Evolutionary conservation across 2,113 vertebrate species (phyloP).

Genomic region (Axis porcinus): DNA sequence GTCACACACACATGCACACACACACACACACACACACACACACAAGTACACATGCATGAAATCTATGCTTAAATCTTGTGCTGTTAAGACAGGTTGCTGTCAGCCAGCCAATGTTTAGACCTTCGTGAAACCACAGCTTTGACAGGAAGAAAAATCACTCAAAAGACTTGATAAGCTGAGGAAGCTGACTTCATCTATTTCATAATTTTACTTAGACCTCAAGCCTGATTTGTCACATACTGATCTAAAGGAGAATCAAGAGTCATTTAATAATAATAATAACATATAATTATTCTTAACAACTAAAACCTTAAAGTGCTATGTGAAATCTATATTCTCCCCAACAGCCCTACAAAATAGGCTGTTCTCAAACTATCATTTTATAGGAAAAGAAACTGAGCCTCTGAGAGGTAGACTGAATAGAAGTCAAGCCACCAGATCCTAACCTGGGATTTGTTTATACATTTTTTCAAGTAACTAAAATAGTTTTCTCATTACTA

Average conservation of each 20-base stretch:
- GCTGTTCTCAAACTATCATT: neutral
- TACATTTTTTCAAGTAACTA: neutral
- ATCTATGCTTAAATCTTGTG: neutral
- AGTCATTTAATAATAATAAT: neutral
- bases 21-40: neutral
- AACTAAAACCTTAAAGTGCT: neutral
- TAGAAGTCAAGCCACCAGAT: neutral
- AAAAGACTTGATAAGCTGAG: neutral
- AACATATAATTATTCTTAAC: neutral
- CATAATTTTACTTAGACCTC: neutral
- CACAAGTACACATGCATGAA: neutral
- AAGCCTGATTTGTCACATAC: neutral
- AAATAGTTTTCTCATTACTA: neutral
- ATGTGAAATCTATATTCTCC: neutral
- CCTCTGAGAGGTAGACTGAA: neutral
- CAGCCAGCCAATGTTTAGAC: neutral
- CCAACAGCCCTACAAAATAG: neutral
- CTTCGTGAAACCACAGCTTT: neutral
- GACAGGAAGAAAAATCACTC: neutral
- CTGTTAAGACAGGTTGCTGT: neutral
- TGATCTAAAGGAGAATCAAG: neutral
- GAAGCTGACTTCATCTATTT: neutral
- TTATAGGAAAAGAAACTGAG: neutral
- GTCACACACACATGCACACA: neutral
- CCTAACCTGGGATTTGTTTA: neutral